Conservation (phyloP, 1,140 invertebrate genomes). For the Forficula auricularia region DNA sequence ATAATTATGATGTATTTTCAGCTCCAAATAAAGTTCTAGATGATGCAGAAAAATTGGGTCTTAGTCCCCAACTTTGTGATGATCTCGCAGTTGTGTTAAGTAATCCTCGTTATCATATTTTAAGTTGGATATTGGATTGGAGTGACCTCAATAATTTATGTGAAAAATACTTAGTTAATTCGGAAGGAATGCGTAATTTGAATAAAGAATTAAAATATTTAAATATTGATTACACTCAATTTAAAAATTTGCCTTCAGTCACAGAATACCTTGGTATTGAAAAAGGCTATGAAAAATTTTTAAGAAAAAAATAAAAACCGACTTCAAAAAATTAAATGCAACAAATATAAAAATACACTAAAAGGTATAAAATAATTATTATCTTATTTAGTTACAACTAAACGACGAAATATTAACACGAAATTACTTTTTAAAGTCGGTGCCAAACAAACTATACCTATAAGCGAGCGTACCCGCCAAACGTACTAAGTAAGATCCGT, state of each 20-base stretch:
- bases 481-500: no score
- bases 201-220: constrained; percentile 42
- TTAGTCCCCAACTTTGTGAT: constrained; percentile 37
- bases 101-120: constrained; percentile 38
- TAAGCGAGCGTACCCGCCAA: no score
- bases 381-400: no score
- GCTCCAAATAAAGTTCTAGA: constrained; percentile 28
- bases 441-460: no score
- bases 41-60: constrained; percentile 31
- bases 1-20: constrained; percentile 30
- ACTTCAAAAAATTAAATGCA: no score
- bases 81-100: constrained; percentile 40
- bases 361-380: no score
- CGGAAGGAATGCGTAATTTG: constrained; percentile 35
- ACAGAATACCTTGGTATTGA: constrained; percentile 33
- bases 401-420: no score
- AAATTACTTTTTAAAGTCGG: no score
- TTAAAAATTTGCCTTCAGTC: constrained; percentile 35
- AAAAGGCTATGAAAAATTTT: constrained; percentile 33
- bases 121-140: constrained; percentile 42
- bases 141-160: constrained; percentile 35
- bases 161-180: constrained; percentile 37
- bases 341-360: no score
- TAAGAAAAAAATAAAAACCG: no score
- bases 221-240: constrained; percentile 45